Percentiles rank a stretch among this genome's conserved stretches.
phyloP scores from a whole-genome alignment of 2,888 invertebrate species.

The Clusia tigrina region DNA sequence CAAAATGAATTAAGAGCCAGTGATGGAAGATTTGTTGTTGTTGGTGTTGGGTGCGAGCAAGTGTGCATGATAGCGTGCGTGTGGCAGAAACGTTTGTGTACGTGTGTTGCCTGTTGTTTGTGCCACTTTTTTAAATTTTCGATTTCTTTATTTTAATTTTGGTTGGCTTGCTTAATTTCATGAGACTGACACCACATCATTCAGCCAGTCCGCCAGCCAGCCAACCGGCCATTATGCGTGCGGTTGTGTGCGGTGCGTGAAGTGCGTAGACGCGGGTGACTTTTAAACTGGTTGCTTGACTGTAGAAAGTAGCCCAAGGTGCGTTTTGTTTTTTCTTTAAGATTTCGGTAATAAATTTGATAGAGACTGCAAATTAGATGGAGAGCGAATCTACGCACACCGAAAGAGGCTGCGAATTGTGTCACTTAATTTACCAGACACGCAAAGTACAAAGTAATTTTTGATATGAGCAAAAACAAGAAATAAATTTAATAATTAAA shows the following conservation, averaged over 20 bases:
- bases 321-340: conserved; percentile 8
- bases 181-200: neutral
- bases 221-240: neutral
- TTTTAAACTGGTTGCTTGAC: conserved; percentile 15
- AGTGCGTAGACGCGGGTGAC: conserved; percentile 34
- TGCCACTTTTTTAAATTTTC: conserved; percentile 32
- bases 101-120: conserved; percentile 33
- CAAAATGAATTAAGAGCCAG: conserved; percentile 56
- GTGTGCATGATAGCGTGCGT: conserved; percentile 30
- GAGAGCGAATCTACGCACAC: neutral
- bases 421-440: too few relatives aligned
- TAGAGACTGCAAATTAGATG: neutral
- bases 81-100: conserved; percentile 22
- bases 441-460: too few relatives aligned
- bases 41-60: conserved; percentile 14
- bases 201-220: neutral
- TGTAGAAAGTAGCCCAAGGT: conserved; percentile 16
- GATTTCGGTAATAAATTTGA: conserved; percentile 2
- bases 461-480: too few relatives aligned
- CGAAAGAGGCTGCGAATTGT: too few relatives aligned
- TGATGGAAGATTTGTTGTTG: conserved; percentile 49
- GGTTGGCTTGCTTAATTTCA: too few relatives aligned
- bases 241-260: conserved; percentile 19
- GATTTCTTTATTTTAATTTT: conserved; percentile 27
- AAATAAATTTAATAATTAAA: too few relatives aligned